Base-by-base conservation (phyloP, 2,888 invertebrate genomes). In the Polymixis lichenea region DNA sequence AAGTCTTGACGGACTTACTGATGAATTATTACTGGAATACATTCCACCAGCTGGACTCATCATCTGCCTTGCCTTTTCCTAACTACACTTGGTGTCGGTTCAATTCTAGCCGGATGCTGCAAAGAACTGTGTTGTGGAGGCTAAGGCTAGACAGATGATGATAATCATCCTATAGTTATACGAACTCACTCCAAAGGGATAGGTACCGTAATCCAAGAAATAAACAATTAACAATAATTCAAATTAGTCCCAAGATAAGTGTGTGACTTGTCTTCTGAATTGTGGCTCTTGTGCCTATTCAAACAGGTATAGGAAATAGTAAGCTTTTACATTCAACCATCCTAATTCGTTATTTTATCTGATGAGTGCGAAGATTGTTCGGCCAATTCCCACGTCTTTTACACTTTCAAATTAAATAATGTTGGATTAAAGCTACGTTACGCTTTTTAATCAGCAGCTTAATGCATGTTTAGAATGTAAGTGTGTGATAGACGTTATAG, bases 391-490 rank as follows among this genome's bases (percentile, higher is more conserved):
- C 85, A 86, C 86, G 83, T 75, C 66, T 74, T 77, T 70, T 61
- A 56, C 72, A 83, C 85, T 88, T 88, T 88, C 85, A 83, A 87
- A 86, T 79, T 71, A 70, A 83, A 79, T 77, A 83, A 79, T 77
- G 72, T 69, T 38, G 53, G 46, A 46, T 25, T 72, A 64, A 72
- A 51, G 70, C 61, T 75, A 64, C 56, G 51, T 78, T 77, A 84
- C 71, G 71, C 56, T 75, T 82, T 77, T 49, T 75, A 81, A 46
- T 82, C 77, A 53, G n/a, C 15, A 51, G 25, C 32, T 64, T 32
- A 53, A 49, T 25, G 38, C 13, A 43, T 46, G 22, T 46, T 62
- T 55, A 38, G 9, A 65, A 53, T 46, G 43, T 38, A 38, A 38
- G 38, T 38, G 38, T 38, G 38, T 17, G 51, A 51, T n/a, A 60